These are phyloP conservation scores for Mamestra brassicae DNA, from an alignment of 2,888 invertebrate genomes.

Conservation along the genomic window DNA sequence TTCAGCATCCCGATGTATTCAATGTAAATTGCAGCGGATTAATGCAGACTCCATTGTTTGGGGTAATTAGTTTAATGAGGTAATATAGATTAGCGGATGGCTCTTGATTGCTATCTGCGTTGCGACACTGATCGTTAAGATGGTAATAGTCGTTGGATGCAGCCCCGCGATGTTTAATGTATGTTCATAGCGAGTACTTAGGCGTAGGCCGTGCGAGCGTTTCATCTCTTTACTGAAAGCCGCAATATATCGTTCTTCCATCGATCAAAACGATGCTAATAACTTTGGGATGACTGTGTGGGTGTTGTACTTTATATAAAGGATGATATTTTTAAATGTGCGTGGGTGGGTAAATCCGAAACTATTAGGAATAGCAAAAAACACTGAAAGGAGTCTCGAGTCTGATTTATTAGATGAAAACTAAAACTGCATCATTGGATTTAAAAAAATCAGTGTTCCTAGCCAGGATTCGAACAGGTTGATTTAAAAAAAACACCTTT, in stretches of 20 bases:
- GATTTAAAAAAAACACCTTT: too few species aligned
- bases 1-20: constrained; percentile 57
- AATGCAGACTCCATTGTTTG: constrained; percentile 67
- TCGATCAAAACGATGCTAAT: constrained; percentile 7
- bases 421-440: too few species aligned
- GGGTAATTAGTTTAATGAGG: constrained; percentile 65
- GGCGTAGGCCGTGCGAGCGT: constrained; percentile 1
- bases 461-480: too few species aligned
- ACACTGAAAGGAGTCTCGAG: too few species aligned
- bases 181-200: constrained; percentile 2
- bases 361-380: too few species aligned
- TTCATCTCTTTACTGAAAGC: constrained; percentile 17
- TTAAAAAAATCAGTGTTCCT: too few species aligned
- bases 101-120: constrained; percentile 51
- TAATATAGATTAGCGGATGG: constrained; percentile 58
- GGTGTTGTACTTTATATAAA: too few species aligned
- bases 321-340: too few species aligned
- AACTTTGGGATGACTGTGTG: not conserved
- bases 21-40: constrained; percentile 65
- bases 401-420: too few species aligned
- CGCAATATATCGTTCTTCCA: constrained; percentile 7
- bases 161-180: constrained; percentile 26
- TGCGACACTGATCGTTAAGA: constrained; percentile 58
- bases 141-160: constrained; percentile 46
- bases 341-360: too few species aligned